Evolutionary conservation across 2,113 vertebrate species (phyloP), one percentile per base, ranked within the genome.

Genomic region (Erinaceus europaeus): DNA sequence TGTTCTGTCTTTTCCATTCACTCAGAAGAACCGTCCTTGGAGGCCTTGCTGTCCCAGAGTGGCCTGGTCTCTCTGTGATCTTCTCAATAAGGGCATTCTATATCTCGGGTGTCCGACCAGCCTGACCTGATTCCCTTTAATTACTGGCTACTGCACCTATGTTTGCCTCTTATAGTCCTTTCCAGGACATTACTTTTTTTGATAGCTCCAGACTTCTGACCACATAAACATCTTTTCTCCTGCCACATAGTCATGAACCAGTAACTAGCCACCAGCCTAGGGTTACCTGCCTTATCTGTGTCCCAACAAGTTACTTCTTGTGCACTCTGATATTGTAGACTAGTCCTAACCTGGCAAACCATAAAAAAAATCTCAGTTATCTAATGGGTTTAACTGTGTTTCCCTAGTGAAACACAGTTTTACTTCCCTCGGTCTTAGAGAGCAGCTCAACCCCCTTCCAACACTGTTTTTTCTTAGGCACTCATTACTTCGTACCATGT

Each of bases 211-310:
- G 79, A 52, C 42, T 25, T 65, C 40, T 61, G 46, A 18, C 50
- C 34, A 12, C 44, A 15, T 0, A 0, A 1, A 14, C 15, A 9
- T 23, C 29, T 57, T n/a, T 46, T 29, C 3, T 53, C 20, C 34
- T 29, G 6, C 18, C 25, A 9, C 32, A 14, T 17, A 38, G 2
- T 6, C 55, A 57, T 5, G 55, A 4, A 12, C 50, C 40, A 20
- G 0, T 21, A 2, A 11, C 9, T 18, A 34, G 40, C 44, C 6
- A 48, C 36, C 59, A 68, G 61, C 50, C 72, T 48, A 32, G 15
- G 18, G 42, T 23, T 9, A 5, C 44, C 36, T 20, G n/a, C 10
- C 15, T n/a, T 3, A 6, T 34, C 57, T 17, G 25, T 29, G 21
- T 40, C 38, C 36, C 1, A 21, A 42, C 44, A 42, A 3, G 2